Percentiles rank a stretch among this genome's conserved stretches.
phyloP scores from a whole-genome alignment of 2,888 invertebrate genomes.

The Pandemis corylana region DNA sequence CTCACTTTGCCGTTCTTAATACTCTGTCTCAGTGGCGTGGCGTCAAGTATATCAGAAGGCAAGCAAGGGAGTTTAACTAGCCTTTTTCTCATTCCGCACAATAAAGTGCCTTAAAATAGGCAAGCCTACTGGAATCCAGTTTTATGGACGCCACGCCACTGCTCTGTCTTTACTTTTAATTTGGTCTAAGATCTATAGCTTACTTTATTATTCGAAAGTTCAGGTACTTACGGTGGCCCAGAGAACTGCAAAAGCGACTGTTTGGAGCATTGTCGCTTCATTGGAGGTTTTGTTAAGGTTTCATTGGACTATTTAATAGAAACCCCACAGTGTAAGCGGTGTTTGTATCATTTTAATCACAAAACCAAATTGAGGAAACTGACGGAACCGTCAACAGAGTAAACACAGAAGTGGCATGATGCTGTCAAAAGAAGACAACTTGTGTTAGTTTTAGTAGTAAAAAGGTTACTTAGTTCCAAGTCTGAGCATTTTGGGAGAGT shows the following conservation, averaged over 20 bases:
- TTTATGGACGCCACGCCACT: no score
- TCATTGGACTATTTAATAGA: constrained; percentile 15
- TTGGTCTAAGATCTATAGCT: neutral
- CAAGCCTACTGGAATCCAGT: no score
- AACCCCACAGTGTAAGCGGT: neutral
- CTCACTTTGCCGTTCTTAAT: no score
- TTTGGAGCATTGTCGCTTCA: constrained; percentile 11
- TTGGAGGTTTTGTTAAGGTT: neutral
- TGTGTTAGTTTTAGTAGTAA: neutral
- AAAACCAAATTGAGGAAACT: neutral
- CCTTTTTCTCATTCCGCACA: no score
- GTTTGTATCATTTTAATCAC: constrained; percentile 6
- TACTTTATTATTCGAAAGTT: no score
- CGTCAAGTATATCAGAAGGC: no score
- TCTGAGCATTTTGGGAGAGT: no score
- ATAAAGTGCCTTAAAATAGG: no score
- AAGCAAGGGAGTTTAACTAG: no score
- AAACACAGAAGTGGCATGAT: neutral
- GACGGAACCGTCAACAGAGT: constrained; percentile 1
- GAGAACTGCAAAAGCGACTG: neutral
- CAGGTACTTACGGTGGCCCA: constrained; percentile 4
- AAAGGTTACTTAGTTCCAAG: neutral
- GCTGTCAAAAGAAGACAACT: neutral
- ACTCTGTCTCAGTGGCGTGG: no score
- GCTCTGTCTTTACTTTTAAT: no score